Evolutionary conservation across 2,797 vertebrate species (phyloP).

Genomic region (Tapera naevia): DNA sequence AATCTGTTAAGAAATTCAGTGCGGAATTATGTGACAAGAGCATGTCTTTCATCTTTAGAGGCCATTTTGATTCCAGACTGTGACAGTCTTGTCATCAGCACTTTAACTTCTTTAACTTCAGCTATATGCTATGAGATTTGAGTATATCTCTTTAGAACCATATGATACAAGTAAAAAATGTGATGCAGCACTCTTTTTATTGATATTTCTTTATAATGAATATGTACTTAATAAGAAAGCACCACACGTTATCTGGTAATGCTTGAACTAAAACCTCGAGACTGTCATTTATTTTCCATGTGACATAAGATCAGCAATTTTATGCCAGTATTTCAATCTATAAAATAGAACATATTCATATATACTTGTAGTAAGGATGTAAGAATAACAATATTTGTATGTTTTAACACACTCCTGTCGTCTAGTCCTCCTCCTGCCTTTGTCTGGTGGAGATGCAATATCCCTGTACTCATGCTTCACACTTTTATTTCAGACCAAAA

Average conservation of each 20-base stretch:
- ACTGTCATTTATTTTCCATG: not conserved
- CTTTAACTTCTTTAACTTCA: not conserved
- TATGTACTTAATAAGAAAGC: not conserved
- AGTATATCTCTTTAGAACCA: not conserved
- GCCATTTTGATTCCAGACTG: not conserved
- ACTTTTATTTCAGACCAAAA: not conserved
- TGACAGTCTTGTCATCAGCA: not conserved
- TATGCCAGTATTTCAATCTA: not conserved
- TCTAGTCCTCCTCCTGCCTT: not conserved
- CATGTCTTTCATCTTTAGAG: not conserved
- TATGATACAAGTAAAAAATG: not conserved
- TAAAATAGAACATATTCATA: not conserved
- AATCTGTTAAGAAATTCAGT: not conserved
- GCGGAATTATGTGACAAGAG: not conserved
- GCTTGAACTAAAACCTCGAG: not conserved
- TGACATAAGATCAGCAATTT: not conserved
- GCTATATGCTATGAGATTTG: not conserved
- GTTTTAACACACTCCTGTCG: not conserved
- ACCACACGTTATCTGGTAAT: not conserved
- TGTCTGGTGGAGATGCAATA: not conserved
- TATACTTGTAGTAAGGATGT: not conserved
- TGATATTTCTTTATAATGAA: not conserved
- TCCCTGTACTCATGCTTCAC: accelerated
- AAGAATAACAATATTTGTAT: not conserved
- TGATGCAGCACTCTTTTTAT: not conserved